Evolutionary conservation across 2,797 vertebrate genomes (phyloP), one percentile per base, ranked within the genome.

Genomic region (Microhierax caerulescens): DNA sequence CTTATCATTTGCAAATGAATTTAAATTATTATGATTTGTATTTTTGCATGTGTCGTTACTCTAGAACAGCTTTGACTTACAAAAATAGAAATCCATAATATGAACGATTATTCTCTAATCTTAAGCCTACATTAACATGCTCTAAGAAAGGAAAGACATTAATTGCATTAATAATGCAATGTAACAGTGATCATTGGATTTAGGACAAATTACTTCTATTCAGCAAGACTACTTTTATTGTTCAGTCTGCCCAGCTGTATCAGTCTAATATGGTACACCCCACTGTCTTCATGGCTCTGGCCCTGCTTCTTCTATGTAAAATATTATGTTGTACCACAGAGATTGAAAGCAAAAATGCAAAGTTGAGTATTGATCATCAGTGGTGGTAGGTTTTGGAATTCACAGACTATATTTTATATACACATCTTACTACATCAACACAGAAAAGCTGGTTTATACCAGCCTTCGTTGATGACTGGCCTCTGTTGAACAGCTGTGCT

Each of bases 91-190:
- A 75, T 90, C 34, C 28, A 32, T 74, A 89, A 85, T 68, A 88
- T 32, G 48, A 95, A 69, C 74, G 89, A 94, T 85, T 91, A 94
- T 64, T 83, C 43, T 74, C 48, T 83, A 80, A 83, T 87, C 90
- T 70, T 93, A 77, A 95, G 64, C 47, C 28, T 59, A 39, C 36
- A 64, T 72, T 93, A 95, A 64, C 78, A 60, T 78, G 69, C 37
- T 61, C 28, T 74, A 50, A 16, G 32, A 59, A 76, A 85, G 78
- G 80, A 76, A 63, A 83, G 68, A 34, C 34, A 68, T 59, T 92
- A 95, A 91, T 65, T 92, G 48, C 64, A 89, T 92, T 83, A 91
- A 94, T 89, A 85, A 92, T 85, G 69, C 61, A 92, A 41, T 37
- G 39, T 85, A 91, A 80, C 41, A 76, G 36, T 1, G 1, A 79